phyloP scores from a whole-genome alignment of 2,888 invertebrate genomes.

The Hyposoter didymator region DNA sequence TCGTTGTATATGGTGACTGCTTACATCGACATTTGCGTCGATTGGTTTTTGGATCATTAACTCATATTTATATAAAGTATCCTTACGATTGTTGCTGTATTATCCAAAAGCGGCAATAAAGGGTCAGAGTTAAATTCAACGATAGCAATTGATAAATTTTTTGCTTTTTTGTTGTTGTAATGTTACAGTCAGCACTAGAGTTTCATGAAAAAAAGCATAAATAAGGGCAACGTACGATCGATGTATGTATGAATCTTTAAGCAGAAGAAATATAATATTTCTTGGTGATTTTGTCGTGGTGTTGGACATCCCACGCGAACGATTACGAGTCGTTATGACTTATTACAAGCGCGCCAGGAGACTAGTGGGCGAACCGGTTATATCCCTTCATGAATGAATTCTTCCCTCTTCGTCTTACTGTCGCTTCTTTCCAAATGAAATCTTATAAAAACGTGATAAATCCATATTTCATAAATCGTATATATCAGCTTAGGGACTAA shows the following conservation, averaged over 20 bases:
- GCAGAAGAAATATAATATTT: conserved; percentile 35
- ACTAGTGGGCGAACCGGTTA: conserved; percentile 66
- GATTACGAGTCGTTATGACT: conserved; percentile 69
- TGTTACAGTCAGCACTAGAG: neutral
- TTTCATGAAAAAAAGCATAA: neutral
- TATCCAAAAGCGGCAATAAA: too few species aligned
- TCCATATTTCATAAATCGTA: conserved; percentile 48
- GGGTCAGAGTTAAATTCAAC: too few species aligned
- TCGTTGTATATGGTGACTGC: too few species aligned
- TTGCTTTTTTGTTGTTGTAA: neutral
- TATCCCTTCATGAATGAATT: conserved; percentile 65
- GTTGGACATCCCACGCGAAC: conserved; percentile 59
- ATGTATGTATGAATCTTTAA: conserved; percentile 5
- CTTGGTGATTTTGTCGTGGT: conserved; percentile 45
- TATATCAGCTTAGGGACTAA: neutral
- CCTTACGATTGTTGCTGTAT: too few species aligned
- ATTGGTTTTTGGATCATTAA: too few species aligned
- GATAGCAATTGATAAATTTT: too few species aligned
- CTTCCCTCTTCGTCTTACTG: conserved; percentile 51
- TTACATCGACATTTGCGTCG: too few species aligned
- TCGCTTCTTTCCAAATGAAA: conserved; percentile 23
- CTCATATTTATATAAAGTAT: too few species aligned
- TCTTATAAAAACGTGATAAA: conserved; percentile 30
- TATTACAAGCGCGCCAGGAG: conserved; percentile 65
- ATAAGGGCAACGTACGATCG: neutral